Percentiles rank a stretch among this genome's conserved stretches.
These are phyloP conservation scores for Rhopalosiphum maidis DNA, from an alignment of 1,140 invertebrate genomes.

Conservation along the genomic window DNA sequence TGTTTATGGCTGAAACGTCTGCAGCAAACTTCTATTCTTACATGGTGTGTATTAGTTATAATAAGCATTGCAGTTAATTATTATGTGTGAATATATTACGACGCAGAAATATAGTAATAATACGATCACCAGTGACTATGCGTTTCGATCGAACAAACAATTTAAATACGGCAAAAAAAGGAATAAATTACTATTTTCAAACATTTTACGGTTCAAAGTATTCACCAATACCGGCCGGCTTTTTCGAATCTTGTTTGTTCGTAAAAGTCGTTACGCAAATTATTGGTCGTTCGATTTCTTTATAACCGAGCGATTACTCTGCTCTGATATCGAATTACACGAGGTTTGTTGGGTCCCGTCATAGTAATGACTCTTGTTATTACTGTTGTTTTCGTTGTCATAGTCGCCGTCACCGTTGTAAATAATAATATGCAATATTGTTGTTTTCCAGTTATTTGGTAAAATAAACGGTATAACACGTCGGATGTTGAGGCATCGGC, in stretches of 20 bases:
- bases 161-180: not conserved
- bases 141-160: not conserved
- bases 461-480: not conserved
- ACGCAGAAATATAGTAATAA: not conserved
- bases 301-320: not conserved
- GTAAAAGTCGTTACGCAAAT: not conserved
- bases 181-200: not conserved
- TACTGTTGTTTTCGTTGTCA: not conserved
- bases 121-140: not conserved
- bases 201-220: not conserved
- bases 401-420: not conserved
- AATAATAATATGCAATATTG: not conserved
- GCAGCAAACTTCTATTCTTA: no score
- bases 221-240: not conserved
- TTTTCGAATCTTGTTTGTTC: not conserved
- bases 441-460: not conserved
- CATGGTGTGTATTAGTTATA: no score
- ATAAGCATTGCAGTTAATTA: no score
- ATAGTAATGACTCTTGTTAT: not conserved
- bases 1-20: no score
- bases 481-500: not conserved
- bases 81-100: not conserved
- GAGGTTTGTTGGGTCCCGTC: not conserved
- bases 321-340: not conserved
- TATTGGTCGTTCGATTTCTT: not conserved